Conservation (phyloP, 1,140 invertebrate species). For the Lepidurus packardi region DNA sequence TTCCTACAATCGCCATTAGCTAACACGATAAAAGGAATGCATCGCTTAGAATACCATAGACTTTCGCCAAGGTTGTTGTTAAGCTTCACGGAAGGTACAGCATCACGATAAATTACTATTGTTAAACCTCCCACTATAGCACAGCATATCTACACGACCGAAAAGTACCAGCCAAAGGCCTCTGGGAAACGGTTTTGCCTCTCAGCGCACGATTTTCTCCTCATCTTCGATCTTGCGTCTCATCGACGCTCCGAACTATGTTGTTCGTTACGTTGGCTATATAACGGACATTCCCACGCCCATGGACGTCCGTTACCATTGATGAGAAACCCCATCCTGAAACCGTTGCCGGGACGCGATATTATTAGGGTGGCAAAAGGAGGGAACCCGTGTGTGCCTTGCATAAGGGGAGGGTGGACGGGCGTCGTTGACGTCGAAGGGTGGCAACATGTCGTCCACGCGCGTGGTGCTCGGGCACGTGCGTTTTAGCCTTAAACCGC, state of each 20-base stretch:
- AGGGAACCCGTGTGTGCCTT: background rate
- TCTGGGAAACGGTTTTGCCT: background rate
- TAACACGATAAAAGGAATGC: too few relatives aligned
- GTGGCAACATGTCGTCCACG: constrained; percentile 17
- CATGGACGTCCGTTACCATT: background rate
- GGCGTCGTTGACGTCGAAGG: constrained; percentile 20
- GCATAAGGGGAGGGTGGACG: background rate
- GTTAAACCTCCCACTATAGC: background rate
- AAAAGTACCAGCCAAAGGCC: background rate
- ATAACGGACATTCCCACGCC: constrained; percentile 15
- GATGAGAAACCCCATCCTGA: background rate
- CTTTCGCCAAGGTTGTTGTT: too few relatives aligned
- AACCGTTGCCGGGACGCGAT: background rate
- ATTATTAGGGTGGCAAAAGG: background rate
- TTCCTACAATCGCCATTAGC: too few relatives aligned
- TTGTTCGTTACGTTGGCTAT: background rate
- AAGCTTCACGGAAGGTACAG: too few relatives aligned
- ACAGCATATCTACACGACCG: background rate
- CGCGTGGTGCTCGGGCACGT: background rate
- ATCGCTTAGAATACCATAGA: too few relatives aligned
- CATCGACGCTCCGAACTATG: background rate
- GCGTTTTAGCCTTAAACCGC: background rate
- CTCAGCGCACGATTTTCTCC: background rate
- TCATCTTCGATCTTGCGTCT: constrained; percentile 19
- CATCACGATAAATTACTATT: too few relatives aligned